phyloP scores from a whole-genome alignment of 1,140 invertebrate species.

The Apis mellifera region DNA sequence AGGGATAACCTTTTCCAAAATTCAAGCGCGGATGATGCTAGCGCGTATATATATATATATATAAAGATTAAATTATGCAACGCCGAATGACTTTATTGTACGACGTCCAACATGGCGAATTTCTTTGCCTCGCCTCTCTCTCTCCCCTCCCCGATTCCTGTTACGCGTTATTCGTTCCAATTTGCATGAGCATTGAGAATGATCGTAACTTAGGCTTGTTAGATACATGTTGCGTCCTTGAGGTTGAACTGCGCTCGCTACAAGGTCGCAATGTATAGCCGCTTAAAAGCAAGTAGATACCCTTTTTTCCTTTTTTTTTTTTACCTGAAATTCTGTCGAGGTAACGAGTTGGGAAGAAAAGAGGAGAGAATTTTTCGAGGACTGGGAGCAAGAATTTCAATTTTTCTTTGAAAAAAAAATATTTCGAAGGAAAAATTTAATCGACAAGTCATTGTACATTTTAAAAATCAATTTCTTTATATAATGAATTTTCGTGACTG shows the following conservation, averaged over 20 bases:
- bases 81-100: conserved; percentile 25
- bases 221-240: conserved; percentile 11
- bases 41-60: not conserved
- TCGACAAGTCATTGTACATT: no score
- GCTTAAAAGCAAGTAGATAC: not conserved
- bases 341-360: conserved; percentile 22
- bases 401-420: no score
- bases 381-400: no score
- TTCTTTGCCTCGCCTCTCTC: not conserved
- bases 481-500: no score
- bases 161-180: conserved; percentile 32
- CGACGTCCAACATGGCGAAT: not conserved
- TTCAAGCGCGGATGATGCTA: not conserved
- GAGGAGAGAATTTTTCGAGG: not conserved
- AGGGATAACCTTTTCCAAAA: not conserved
- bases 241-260: conserved; percentile 7
- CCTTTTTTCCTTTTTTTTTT: not conserved
- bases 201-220: conserved; percentile 42
- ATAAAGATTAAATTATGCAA: conserved; percentile 22
- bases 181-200: conserved; percentile 40
- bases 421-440: no score
- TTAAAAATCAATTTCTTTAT: no score
- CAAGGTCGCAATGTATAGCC: conserved; percentile 10
- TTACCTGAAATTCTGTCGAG: conserved; percentile 7
- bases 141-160: not conserved